Evolutionary conservation across 2,888 invertebrate species (phyloP), one percentile per base, ranked within the genome.

Genomic region (Leptopterna dolabrata): DNA sequence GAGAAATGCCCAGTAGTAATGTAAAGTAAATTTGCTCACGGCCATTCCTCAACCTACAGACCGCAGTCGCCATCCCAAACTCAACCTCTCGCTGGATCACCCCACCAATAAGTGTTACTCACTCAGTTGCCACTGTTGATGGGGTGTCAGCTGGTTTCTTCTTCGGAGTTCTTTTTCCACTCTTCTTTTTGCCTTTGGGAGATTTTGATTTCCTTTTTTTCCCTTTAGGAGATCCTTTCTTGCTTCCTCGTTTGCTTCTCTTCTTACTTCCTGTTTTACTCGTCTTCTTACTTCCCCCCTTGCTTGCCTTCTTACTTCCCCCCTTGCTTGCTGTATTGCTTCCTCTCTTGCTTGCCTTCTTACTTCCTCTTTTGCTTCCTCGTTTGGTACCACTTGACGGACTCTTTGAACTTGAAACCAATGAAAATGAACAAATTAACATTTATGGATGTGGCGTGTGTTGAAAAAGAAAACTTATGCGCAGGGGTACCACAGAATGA

Each of bases 211-310:
- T 73, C 11, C 36, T 73, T 36, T 30, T 36, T 13, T 36, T 73
- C 0, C 73, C 80, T 78, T 63, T 80, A 13, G 55, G 76, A 1
- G 30, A 30, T 29, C 85, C 85, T 73, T 76, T 76, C 30, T 85
- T 76, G 30, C 47, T 76, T 1, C 76, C 85, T 24, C 47, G 1
- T 14, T 85, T 85, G 19, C 85, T 85, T 9, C 80, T 45, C 43
- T 51, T 83, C 41, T 63, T 82, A 9, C 51, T 82, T 3, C 82
- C 81, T 30, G n/a, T 29, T 83, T 87, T 87, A 36, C 81, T 87
- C 41, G 71, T 30, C 86, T 82, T 87, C 63, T 80, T 83, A n/a
- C 63, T 63, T 80, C 78, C 70, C 19, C 30, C 41, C 27, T 43
- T 76, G n/a, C 78, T 78, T 19, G 51, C 78, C 43, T 55, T 45